These are phyloP conservation scores for Dolichotis patagonum DNA, from an alignment of 2,113 vertebrate species.

Conservation along the genomic window DNA sequence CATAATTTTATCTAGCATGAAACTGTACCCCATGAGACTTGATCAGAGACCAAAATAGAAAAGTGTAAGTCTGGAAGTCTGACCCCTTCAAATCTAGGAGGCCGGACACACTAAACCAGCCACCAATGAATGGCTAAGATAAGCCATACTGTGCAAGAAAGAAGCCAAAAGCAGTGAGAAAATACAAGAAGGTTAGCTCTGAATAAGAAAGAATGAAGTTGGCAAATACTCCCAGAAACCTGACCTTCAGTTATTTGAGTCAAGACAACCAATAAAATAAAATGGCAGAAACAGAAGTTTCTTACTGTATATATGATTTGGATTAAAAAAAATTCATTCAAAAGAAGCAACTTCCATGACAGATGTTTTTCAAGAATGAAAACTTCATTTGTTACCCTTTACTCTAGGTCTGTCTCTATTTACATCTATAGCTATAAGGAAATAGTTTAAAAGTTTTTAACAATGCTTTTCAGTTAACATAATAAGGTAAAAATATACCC, in stretches of 20 bases:
- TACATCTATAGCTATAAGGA: background rate
- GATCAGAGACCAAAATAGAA: background rate
- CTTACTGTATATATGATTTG: background rate
- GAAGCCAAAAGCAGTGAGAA: background rate
- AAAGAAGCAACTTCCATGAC: background rate
- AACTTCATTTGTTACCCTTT: background rate
- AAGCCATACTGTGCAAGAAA: fast-evolving
- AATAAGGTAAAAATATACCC: background rate
- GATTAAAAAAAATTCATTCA: background rate
- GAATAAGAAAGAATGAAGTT: background rate
- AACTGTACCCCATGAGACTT: background rate
- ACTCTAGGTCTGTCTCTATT: background rate
- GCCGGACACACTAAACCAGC: background rate
- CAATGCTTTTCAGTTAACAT: background rate
- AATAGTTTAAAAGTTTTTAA: background rate
- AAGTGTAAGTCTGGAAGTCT: background rate
- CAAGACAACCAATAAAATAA: background rate
- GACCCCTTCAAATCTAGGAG: background rate
- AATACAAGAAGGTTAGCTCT: fast-evolving
- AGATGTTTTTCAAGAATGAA: background rate
- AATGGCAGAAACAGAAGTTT: background rate
- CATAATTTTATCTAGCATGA: background rate
- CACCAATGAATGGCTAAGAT: background rate
- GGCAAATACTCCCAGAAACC: no score
- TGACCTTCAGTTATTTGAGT: background rate